These are phyloP conservation scores for Lepidothrix coronata DNA, from an alignment of 2,113 vertebrate genomes.

Conservation along the genomic window DNA sequence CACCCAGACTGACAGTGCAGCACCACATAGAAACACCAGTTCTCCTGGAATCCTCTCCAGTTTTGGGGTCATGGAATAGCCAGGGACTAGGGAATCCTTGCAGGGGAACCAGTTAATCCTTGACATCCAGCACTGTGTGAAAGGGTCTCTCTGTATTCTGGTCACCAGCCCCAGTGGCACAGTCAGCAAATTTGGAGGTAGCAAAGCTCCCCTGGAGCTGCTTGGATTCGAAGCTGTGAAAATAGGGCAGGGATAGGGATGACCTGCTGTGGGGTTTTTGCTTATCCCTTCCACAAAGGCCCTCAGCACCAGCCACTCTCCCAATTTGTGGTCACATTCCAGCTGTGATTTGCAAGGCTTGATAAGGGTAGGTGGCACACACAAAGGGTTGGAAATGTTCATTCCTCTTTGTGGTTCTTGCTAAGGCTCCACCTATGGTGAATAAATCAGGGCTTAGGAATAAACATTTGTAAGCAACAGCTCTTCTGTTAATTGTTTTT, in stretches of 20 bases:
- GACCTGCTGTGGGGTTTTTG: neutral
- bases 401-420: neutral
- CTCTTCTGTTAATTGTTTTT: constrained; percentile 44
- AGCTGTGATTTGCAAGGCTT: neutral
- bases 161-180: neutral
- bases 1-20: neutral
- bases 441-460: constrained; percentile 20
- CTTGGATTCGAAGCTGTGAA: neutral
- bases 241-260: neutral
- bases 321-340: neutral
- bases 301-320: neutral
- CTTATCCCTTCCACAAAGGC: neutral
- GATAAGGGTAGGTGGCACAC: neutral
- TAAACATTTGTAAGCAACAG: constrained; percentile 13
- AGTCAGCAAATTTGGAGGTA: neutral
- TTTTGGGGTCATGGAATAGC: neutral
- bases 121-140: neutral
- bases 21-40: rapidly evolving
- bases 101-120: neutral
- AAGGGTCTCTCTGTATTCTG: neutral
- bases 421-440: constrained; percentile 4
- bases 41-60: neutral
- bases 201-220: neutral
- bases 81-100: neutral
- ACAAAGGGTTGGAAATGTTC: neutral